Evolutionary conservation across 2,888 invertebrate species (phyloP).

Genomic region (Heteromyza rotundicornis): DNA sequence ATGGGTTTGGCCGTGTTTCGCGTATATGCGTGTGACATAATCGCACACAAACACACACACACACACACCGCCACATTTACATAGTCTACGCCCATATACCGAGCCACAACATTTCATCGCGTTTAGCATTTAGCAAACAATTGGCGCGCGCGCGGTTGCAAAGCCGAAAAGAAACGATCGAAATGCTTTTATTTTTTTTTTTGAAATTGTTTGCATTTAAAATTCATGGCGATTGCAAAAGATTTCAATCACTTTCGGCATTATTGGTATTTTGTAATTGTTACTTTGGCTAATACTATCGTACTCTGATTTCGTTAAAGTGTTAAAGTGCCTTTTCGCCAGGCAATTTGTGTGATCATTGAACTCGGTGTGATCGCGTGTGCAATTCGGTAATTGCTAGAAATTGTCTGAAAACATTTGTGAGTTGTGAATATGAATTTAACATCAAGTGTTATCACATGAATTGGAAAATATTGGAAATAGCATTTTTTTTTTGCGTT

Average conservation of each 20-base stretch:
- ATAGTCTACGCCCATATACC: neutral
- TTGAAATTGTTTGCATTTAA: neutral
- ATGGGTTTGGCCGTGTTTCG: conserved; percentile 3
- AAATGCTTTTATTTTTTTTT: too few species aligned
- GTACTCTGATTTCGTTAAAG: too few species aligned
- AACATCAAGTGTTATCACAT: too few species aligned
- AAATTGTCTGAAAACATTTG: too few species aligned
- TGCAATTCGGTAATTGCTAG: neutral
- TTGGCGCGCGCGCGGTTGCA: too few species aligned
- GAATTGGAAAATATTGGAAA: too few species aligned
- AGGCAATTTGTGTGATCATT: neutral
- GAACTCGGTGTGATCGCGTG: conserved; percentile 1
- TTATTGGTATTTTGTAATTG: too few species aligned
- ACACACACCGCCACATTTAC: neutral
- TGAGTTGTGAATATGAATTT: too few species aligned
- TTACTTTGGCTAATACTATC: too few species aligned
- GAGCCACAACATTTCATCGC: too few species aligned
- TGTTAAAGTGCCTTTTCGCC: neutral
- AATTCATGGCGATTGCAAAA: neutral
- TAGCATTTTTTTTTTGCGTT: too few species aligned
- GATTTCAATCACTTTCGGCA: neutral
- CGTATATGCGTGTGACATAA: neutral
- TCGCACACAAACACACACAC: neutral
- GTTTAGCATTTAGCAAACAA: neutral
- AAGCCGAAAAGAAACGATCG: too few species aligned